Percentiles rank a stretch among this genome's conserved stretches.
These are phyloP conservation scores for Nycteola revayana DNA, from an alignment of 2,888 invertebrate genomes.

Conservation along the genomic window DNA sequence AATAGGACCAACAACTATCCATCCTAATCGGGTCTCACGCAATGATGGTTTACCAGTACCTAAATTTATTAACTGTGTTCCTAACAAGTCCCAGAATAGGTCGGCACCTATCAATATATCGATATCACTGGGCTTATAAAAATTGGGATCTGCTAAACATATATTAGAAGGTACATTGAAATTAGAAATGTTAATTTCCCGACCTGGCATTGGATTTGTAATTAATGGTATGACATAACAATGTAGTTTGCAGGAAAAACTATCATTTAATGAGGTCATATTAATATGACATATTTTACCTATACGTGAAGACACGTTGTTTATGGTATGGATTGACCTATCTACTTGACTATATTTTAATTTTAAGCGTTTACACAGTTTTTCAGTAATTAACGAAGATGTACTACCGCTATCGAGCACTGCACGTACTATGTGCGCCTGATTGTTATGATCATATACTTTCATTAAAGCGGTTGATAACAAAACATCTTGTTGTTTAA, in stretches of 20 bases:
- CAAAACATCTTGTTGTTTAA: no score
- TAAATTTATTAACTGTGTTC: slow-evolving; percentile 15
- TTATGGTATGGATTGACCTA: neutral
- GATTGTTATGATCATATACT: neutral
- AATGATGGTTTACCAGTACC: no score
- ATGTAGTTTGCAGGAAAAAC: neutral
- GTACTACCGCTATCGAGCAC: neutral
- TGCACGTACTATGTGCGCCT: neutral
- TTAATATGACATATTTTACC: no score
- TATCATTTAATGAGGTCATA: neutral
- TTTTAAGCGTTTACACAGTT: neutral
- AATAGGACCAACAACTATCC: slow-evolving; percentile 16
- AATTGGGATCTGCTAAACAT: slow-evolving; percentile 1
- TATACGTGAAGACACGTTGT: neutral
- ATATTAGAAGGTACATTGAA: neutral
- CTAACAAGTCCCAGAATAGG: slow-evolving; percentile 2
- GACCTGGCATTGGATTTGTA: neutral
- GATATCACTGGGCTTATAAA: neutral
- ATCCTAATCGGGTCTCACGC: no score
- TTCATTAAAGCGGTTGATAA: neutral
- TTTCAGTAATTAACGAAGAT: neutral
- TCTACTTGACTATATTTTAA: neutral
- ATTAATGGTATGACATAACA: neutral
- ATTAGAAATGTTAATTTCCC: neutral
- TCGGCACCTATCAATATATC: neutral